phyloP scores from a whole-genome alignment of 2,888 invertebrate genomes.

The Euzetes globulus region DNA sequence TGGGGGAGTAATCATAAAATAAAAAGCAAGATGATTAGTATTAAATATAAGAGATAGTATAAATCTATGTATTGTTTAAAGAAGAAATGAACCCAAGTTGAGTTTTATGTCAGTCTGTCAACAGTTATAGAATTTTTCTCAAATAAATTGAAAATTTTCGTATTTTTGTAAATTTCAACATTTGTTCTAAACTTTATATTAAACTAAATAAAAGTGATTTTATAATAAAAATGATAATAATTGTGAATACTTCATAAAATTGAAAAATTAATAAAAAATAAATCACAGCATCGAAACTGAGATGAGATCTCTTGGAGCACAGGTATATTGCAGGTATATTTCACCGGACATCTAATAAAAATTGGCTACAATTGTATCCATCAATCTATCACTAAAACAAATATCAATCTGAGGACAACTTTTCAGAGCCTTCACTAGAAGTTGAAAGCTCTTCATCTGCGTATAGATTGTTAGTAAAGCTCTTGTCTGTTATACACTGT shows the following conservation, averaged over 20 bases:
- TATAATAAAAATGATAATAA: no score
- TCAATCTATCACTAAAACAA: not conserved
- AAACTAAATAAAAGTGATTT: not conserved
- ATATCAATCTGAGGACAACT: conserved; percentile 16
- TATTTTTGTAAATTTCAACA: not conserved
- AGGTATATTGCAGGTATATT: not conserved
- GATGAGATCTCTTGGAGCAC: conserved; percentile 2
- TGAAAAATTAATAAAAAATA: not conserved
- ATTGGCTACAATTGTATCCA: no score
- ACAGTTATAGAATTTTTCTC: no score
- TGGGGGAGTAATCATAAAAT: no score
- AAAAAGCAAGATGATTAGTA: no score
- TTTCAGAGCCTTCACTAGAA: conserved; percentile 31
- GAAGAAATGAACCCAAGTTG: no score
- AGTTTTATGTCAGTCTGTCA: no score
- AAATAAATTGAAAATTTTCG: no score
- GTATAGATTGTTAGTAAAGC: not conserved
- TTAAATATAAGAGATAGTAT: no score
- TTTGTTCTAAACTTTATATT: not conserved
- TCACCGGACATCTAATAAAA: not conserved
- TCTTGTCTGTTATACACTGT: not conserved
- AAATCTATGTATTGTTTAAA: no score
- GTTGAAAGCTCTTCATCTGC: conserved; percentile 29
- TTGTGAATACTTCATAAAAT: not conserved
- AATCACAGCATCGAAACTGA: conserved; percentile 12